Percentiles rank a stretch among this genome's conserved stretches.
phyloP scores from a whole-genome alignment of 2,888 invertebrate species.

The Automeris io region DNA sequence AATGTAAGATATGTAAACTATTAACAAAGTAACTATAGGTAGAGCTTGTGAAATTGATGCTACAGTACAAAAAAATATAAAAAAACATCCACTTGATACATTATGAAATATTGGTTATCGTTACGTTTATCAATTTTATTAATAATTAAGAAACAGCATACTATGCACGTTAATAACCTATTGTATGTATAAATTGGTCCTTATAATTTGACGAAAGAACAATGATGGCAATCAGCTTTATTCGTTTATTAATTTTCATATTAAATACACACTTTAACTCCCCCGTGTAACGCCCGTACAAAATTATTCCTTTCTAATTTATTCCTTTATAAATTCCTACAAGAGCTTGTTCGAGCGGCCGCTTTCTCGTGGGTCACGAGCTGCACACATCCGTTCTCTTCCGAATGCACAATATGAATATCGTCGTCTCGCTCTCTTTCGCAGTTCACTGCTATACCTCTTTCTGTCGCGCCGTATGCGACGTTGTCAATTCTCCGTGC shows the following conservation, averaged over 20 bases:
- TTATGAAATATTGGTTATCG: not conserved
- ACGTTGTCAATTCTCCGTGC: conserved; percentile 53
- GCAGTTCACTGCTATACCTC: conserved; percentile 11
- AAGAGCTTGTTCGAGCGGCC: conserved; percentile 39
- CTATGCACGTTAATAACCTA: no score
- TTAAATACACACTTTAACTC: conserved; percentile 10
- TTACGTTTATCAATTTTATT: no score
- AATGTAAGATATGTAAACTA: no score
- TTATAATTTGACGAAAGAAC: no score
- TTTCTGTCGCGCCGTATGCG: conserved; percentile 38
- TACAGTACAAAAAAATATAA: no score
- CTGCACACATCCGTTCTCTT: conserved; percentile 67
- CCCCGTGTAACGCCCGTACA: conserved; percentile 10
- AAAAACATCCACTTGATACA: no score
- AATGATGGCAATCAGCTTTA: no score
- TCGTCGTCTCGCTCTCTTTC: conserved; percentile 38
- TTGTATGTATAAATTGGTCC: no score
- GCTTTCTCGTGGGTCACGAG: conserved; percentile 72
- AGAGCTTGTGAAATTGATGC: no score
- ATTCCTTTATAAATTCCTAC: conserved; percentile 53
- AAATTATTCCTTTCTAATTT: conserved; percentile 53
- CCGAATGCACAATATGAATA: conserved; percentile 62
- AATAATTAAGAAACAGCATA: no score
- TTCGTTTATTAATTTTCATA: not conserved
- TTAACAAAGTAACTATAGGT: no score